Conservation (phyloP, 2,888 invertebrate genomes). For the Phortica magna region DNA sequence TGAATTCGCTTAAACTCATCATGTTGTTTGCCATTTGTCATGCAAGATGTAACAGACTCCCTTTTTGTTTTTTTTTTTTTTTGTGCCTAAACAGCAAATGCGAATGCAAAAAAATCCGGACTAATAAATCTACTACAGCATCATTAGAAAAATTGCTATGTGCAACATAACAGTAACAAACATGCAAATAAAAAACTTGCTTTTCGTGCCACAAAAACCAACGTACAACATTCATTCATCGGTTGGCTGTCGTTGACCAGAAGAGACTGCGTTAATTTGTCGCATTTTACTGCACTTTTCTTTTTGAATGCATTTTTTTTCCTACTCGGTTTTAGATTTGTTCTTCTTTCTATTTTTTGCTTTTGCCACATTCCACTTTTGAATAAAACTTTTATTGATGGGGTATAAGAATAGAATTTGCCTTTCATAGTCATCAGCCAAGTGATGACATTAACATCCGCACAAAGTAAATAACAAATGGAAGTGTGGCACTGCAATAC, state of each 20-base stretch:
- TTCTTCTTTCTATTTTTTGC: conserved; percentile 3
- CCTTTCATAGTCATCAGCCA: conserved; percentile 29
- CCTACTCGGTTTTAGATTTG: background rate
- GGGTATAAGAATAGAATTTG: conserved; percentile 19
- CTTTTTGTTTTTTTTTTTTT: too few species aligned
- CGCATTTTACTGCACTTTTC: conserved; percentile 24
- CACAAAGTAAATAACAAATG: too few species aligned
- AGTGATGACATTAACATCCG: conserved; percentile 29
- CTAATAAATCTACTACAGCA: background rate
- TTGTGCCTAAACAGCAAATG: too few species aligned
- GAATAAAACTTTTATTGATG: background rate
- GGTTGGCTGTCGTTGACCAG: too few species aligned
- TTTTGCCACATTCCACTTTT: background rate
- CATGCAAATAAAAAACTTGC: background rate
- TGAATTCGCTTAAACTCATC: conserved; percentile 23
- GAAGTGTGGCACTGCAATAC: too few species aligned
- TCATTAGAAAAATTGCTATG: conserved; percentile 23
- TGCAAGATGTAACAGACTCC: too few species aligned
- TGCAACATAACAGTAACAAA: background rate
- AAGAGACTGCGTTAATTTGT: conserved; percentile 21
- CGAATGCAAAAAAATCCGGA: too few species aligned
- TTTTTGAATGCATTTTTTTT: conserved; percentile 10
- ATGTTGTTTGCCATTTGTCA: conserved; percentile 19
- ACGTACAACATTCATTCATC: too few species aligned
- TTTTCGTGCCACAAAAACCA: background rate